Percentiles rank a stretch among this genome's conserved stretches.
These are phyloP conservation scores for Blennius ocellaris DNA, from an alignment of 2,113 vertebrate genomes.

Conservation along the genomic window DNA sequence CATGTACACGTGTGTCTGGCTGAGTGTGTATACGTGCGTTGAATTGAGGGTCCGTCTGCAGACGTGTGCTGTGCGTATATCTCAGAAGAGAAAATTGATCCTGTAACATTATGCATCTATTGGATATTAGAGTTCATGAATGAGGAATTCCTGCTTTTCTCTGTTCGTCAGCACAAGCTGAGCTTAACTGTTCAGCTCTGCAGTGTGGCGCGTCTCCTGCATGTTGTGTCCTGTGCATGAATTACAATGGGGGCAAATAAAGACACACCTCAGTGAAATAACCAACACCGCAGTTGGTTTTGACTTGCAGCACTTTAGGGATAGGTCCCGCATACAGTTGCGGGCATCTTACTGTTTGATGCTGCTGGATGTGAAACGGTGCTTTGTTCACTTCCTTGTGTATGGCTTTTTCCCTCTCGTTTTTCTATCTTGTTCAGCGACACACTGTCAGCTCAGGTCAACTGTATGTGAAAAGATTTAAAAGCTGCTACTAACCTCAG, in stretches of 20 bases:
- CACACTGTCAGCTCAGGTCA: background rate
- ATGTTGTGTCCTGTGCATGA: slow-evolving; percentile 11
- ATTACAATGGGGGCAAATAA: slow-evolving; percentile 14
- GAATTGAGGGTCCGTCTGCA: slow-evolving; percentile 17
- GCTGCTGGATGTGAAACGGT: background rate
- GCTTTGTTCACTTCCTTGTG: background rate
- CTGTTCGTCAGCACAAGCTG: slow-evolving; percentile 11
- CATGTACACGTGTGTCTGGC: slow-evolving; percentile 17
- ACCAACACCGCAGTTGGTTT: slow-evolving; percentile 30
- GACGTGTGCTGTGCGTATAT: slow-evolving; percentile 26
- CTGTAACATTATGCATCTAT: background rate
- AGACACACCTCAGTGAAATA: slow-evolving; percentile 68
- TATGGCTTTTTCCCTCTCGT: too few relatives aligned
- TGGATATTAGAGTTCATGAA: slow-evolving; percentile 37
- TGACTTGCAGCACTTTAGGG: slow-evolving; percentile 48
- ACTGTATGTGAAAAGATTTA: background rate
- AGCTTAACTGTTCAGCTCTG: background rate
- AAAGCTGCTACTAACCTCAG: background rate
- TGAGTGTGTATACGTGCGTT: slow-evolving; percentile 21
- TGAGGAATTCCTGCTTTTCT: slow-evolving; percentile 9
- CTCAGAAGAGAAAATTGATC: slow-evolving; percentile 5
- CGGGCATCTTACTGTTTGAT: slow-evolving; percentile 26
- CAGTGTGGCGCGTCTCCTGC: slow-evolving; percentile 6
- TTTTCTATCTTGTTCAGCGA: too few relatives aligned
- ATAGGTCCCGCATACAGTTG: slow-evolving; percentile 57